Base-by-base conservation (phyloP, 2,888 invertebrate genomes). In the Lordiphosa andalusiaca region DNA sequence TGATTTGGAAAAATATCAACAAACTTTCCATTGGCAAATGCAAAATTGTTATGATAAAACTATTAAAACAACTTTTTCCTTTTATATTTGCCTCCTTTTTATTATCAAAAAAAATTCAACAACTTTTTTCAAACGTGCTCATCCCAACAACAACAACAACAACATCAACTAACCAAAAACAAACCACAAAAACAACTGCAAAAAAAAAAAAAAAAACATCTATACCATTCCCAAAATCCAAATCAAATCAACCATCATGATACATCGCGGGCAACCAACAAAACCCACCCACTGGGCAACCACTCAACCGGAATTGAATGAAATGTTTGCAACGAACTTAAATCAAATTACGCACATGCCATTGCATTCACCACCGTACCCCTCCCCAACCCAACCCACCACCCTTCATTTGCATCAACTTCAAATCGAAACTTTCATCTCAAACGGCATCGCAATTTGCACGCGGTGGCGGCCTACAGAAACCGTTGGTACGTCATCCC, bases 401-500 rank as follows among this genome's bases (percentile, higher is more conserved):
- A 38, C 33, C 65, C 38, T 47, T 66, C 77, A 73, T 82, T 66
- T 75, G 71, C 77, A 82, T 77, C 47, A 66, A 67, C 64, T 63
- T 69, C 69, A 73, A 82, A 83, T 78, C 80, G 59, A 73, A 83
- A 83, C 56, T 83, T 82, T 66, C 82, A 81, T 80, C 42, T 76
- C 72, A 82, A 82, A 84, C 81, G 81, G 84, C 81, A 75, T 84
- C 84, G 81, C 84, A 84, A 81, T 81, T 60, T 64, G 65, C 67
- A 37, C 81, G 78, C 71, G 77, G 73, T 63, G 81, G 73, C 53
- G 75, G 76, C 67, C 78, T 80, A 69, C 85, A 96, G 96, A 96
- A 96, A 92, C 96, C 96, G 85, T 91, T 96, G 91, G 94, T 96
- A 88, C 94, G 95, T 90, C 93, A 93, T 90, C 94, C 94, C 87